Base-by-base conservation (phyloP, 2,113 vertebrate genomes). In the Hoplias malabaricus region DNA sequence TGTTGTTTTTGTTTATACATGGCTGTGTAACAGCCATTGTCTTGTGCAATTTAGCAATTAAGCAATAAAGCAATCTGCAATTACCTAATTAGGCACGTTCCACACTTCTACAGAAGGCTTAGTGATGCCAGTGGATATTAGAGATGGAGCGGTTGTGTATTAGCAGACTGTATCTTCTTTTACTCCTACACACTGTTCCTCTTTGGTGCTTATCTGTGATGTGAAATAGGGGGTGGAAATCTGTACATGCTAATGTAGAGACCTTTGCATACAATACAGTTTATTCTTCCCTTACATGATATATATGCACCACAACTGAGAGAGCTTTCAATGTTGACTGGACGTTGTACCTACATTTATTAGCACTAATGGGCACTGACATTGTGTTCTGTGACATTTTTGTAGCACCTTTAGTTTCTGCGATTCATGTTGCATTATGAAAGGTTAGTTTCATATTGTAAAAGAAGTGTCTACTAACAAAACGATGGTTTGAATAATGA, bases 71-170 rank as follows among this genome's bases (percentile, higher is more conserved):
- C 38, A 48, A 63, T 82, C 84, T 79, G 82, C 88, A 88, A 90
- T 91, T 90, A 90, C 75, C 78, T 83, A 84, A 90, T 91, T 90
- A 91, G 80, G 75, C 19, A 29, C 12, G 82, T 86, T 89, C 87
- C 89, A 92, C 89, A n/a, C 69, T 33, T 16, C 43, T 66, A 66
- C 33, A 66, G 43, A 54, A 54, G 66, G 50, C 31, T 48, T 66
- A 63, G 31, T 21, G 6, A 63, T 36, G 59, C 59, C 34, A 63
- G 33, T 38, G 21, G n/a, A 66, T 66, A 33, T 19, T n/a, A 54
- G 12, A 29, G n/a, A 38, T 53, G 33, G 62, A 53, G 38, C 65
- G 33, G 31, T 75, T 34, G 14, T 63, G 50, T 36, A 75, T 5
- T 12, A 38, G 16, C 14, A 21, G 61, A 23, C 54, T 43, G 16